Conservation (phyloP, 2,797 vertebrate species). For the Dipus sagitta region DNA sequence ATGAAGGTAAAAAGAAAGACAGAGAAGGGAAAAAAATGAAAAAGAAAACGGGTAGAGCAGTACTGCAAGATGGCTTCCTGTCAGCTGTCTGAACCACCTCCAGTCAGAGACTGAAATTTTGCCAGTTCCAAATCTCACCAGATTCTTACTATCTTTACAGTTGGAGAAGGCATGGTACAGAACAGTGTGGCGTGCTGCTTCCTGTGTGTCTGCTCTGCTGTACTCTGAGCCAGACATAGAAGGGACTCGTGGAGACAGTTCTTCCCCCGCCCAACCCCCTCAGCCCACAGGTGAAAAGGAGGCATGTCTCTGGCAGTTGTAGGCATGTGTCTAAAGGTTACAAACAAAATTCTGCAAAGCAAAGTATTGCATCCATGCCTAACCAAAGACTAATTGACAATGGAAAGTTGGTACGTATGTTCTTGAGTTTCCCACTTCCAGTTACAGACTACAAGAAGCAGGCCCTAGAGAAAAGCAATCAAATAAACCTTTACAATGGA, state of each 20-base stretch:
- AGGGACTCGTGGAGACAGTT: not conserved
- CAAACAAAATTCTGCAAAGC: conserved; percentile 41
- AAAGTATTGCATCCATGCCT: conserved; percentile 6
- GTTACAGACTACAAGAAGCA: not conserved
- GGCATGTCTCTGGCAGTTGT: not conserved
- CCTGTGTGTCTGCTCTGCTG: not conserved
- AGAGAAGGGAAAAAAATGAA: not conserved
- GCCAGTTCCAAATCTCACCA: not conserved
- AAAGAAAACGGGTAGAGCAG: not conserved
- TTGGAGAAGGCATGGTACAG: not conserved
- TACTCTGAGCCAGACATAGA: not conserved
- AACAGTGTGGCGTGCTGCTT: not conserved
- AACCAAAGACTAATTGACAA: not conserved
- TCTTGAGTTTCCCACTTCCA: conserved; percentile 28
- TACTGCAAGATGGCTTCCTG: not conserved
- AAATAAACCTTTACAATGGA: not conserved
- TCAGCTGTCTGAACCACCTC: not conserved
- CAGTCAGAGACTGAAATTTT: not conserved
- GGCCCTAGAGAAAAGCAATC: not conserved
- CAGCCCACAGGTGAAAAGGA: not conserved
- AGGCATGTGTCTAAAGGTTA: not conserved
- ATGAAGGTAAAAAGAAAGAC: not conserved
- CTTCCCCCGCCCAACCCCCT: not conserved
- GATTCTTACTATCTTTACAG: conserved; percentile 21
- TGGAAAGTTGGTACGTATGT: not conserved